Conservation (phyloP, 2,888 invertebrate species). For the Tinea trinotella region DNA sequence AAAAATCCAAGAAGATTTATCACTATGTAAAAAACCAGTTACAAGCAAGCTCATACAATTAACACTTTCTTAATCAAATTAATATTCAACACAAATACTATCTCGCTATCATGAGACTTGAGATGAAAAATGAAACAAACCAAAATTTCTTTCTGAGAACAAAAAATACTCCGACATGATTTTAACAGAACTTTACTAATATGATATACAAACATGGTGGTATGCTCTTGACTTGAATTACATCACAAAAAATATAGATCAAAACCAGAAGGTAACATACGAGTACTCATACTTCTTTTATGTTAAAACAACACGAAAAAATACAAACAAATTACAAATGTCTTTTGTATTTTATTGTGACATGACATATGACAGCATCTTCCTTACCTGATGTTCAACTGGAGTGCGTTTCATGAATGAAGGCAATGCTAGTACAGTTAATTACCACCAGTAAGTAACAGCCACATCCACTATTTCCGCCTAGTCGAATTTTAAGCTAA, state of each 20-base stretch:
- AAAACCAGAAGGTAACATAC: background rate
- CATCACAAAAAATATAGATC: background rate
- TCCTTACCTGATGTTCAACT: too few relatives aligned
- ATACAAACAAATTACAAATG: too few relatives aligned
- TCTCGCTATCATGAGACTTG: conserved; percentile 4
- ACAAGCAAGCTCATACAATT: background rate
- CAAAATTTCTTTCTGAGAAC: conserved; percentile 1
- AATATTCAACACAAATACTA: background rate
- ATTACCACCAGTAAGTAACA: too few relatives aligned
- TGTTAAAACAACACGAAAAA: too few relatives aligned
- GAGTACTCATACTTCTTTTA: background rate
- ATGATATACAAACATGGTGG: background rate
- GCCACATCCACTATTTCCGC: too few relatives aligned
- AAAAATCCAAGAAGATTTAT: background rate
- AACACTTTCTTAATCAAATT: conserved; percentile 9
- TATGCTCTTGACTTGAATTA: background rate
- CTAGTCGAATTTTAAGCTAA: too few relatives aligned
- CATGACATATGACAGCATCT: too few relatives aligned
- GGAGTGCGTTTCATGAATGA: too few relatives aligned
- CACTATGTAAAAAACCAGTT: background rate
- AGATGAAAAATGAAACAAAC: background rate
- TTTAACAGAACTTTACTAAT: conserved; percentile 1
- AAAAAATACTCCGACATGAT: background rate
- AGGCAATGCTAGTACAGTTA: too few relatives aligned
- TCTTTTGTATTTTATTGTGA: too few relatives aligned